These are phyloP conservation scores for Sigmodon hispidus DNA, from an alignment of 2,113 vertebrate species.

Conservation along the genomic window DNA sequence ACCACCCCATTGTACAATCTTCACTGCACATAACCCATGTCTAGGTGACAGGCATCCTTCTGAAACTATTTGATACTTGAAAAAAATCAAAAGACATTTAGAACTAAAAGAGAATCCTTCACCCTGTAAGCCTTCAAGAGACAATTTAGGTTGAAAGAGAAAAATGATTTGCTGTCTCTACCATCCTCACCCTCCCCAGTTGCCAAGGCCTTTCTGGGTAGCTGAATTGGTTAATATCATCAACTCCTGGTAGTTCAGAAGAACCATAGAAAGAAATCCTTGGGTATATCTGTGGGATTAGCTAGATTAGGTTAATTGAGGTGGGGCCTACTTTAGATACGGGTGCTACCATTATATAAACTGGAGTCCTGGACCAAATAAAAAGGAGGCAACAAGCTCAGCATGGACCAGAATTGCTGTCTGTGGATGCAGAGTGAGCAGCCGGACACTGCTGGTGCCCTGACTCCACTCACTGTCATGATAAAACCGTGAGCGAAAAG, in stretches of 20 bases:
- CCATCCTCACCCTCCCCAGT: no score
- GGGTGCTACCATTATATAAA: not conserved
- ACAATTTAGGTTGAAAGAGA: not conserved
- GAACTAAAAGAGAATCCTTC: not conserved
- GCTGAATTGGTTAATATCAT: not conserved
- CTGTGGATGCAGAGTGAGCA: no score
- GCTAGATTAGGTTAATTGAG: not conserved
- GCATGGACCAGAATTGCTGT: no score
- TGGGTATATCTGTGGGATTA: no score
- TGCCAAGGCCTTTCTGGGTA: not conserved
- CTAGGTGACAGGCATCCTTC: rapidly evolving
- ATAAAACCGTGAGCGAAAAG: no score
- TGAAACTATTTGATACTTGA: not conserved
- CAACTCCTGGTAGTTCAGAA: not conserved
- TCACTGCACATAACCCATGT: no score
- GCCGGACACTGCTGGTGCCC: no score
- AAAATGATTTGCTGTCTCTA: not conserved
- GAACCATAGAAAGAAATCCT: not conserved
- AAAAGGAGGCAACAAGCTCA: not conserved
- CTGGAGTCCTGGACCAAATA: not conserved
- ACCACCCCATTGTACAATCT: no score
- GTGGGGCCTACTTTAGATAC: no score
- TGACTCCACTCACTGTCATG: not conserved
- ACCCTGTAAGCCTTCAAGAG: not conserved
- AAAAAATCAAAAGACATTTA: not conserved